Evolutionary conservation across 2,888 invertebrate species (phyloP).

Genomic region (Sesamia inferens): DNA sequence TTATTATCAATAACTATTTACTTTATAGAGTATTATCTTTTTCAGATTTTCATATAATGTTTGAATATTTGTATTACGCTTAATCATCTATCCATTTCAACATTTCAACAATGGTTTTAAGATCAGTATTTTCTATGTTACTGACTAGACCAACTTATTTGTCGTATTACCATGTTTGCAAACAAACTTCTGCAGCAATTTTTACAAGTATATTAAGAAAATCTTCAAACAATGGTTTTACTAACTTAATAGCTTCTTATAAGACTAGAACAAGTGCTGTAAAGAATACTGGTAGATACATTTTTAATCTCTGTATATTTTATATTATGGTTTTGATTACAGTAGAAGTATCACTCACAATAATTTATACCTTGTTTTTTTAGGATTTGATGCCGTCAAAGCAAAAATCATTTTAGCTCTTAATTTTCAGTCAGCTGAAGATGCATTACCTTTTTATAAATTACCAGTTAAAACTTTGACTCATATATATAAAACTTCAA

Average conservation of each 20-base stretch:
- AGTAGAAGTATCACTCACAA: not conserved
- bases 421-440: slow-evolving; percentile 83
- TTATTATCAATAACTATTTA: too few species aligned
- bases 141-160: slow-evolving; percentile 10
- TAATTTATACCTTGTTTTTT: slow-evolving; percentile 42
- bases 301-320: not conserved
- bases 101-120: slow-evolving; percentile 49
- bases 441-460: slow-evolving; percentile 88
- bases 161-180: slow-evolving; percentile 14
- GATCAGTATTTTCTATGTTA: slow-evolving; percentile 39
- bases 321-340: not conserved
- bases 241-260: slow-evolving; percentile 14
- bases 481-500: slow-evolving; percentile 76
- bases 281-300: slow-evolving; percentile 40
- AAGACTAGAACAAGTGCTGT: slow-evolving; percentile 31
- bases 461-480: slow-evolving; percentile 79
- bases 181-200: not conserved
- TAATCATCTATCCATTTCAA: not conserved
- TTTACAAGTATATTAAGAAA: slow-evolving; percentile 13
- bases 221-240: slow-evolving; percentile 1
- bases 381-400: slow-evolving; percentile 75
- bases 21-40: not conserved
- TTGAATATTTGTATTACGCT: not conserved
- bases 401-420: slow-evolving; percentile 79
- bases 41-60: not conserved